phyloP scores from a whole-genome alignment of 1,140 invertebrate genomes.

The Lepidurus arcticus region DNA sequence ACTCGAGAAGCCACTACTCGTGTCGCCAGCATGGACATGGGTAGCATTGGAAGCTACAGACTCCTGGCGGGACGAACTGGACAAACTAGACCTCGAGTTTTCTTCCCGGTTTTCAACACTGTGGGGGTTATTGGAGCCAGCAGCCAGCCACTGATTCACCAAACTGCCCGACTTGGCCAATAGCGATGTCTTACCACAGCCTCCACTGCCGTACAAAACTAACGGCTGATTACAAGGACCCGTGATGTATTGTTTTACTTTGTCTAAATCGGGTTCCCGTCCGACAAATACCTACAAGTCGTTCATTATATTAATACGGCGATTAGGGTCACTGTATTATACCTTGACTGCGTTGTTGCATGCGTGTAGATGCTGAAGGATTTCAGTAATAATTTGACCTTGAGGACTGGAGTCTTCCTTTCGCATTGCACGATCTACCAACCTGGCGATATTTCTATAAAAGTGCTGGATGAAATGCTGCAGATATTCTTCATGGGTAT shows the following conservation, averaged over 20 bases:
- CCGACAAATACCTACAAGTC: constrained; percentile 77
- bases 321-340: constrained; percentile 7
- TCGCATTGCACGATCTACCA: constrained; percentile 88
- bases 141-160: constrained; percentile 62
- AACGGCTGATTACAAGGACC: constrained; percentile 77
- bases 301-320: not conserved
- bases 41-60: not conserved
- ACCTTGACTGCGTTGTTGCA: constrained; percentile 90
- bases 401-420: constrained; percentile 90
- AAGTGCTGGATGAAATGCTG: constrained; percentile 93
- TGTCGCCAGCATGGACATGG: not conserved
- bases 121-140: not conserved
- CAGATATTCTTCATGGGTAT: constrained; percentile 90
- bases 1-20: not conserved
- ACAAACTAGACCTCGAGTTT: not conserved
- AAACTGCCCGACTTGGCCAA: constrained; percentile 86
- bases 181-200: constrained; percentile 95
- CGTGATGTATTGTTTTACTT: constrained; percentile 78
- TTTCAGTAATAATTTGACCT: constrained; percentile 90
- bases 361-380: constrained; percentile 91
- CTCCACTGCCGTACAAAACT: constrained; percentile 91
- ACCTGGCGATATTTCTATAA: constrained; percentile 86
- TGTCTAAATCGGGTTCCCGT: constrained; percentile 74
- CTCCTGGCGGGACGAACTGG: not conserved
- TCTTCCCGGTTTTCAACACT: not conserved